A percentile compares a stretch with the other conserved stretches of the same genome.
Evolutionary conservation across 2,888 invertebrate genomes (phyloP).

Genomic region (Taenaris catops): DNA sequence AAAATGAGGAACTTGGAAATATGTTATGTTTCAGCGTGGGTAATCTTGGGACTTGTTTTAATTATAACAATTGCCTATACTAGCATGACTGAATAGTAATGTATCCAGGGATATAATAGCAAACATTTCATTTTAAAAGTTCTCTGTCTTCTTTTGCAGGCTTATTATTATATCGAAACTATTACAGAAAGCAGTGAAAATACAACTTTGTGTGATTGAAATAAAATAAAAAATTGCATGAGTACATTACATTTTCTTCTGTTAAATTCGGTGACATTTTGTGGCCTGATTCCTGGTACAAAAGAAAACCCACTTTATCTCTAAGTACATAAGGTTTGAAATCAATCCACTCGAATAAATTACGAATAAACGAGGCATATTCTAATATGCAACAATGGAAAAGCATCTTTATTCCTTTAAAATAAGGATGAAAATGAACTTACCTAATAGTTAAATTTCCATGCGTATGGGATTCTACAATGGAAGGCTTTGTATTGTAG

Average conservation of each 20-base stretch:
- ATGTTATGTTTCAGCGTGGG: too few species aligned
- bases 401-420: conserved; percentile 25
- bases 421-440: conserved; percentile 37
- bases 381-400: conserved; percentile 8
- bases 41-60: too few species aligned
- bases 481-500: conserved; percentile 41
- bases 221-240: conserved; percentile 14
- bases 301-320: conserved; percentile 2
- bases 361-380: conserved; percentile 11
- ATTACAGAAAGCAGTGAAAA: conserved; percentile 5
- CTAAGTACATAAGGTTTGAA: conserved; percentile 4
- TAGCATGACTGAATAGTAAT: conserved; percentile 16
- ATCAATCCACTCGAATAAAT: conserved; percentile 2
- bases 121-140: conserved; percentile 22
- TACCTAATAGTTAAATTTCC: conserved; percentile 34
- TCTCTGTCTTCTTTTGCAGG: conserved; percentile 33
- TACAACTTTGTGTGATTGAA: neutral
- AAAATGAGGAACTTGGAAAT: too few species aligned
- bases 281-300: conserved; percentile 1
- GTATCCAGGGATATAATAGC: conserved; percentile 16
- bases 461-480: conserved; percentile 34
- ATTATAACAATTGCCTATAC: too few species aligned
- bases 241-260: conserved; percentile 13
- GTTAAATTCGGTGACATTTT: conserved; percentile 18
- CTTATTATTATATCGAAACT: conserved; percentile 48